Conservation (phyloP, 2,888 invertebrate species). For the Acanthosepion lycidas region DNA sequence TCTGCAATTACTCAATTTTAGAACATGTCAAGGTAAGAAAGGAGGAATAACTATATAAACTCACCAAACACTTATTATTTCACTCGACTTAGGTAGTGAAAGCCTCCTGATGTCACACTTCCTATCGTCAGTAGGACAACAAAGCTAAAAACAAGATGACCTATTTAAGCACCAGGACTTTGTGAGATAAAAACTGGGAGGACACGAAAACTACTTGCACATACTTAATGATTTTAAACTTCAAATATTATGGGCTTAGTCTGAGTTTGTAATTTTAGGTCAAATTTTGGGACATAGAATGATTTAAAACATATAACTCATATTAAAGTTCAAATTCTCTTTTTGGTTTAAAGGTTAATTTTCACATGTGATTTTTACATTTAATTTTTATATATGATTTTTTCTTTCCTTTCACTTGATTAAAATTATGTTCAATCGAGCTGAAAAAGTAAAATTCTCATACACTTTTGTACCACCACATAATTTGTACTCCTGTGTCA, state of each 20-base stretch:
- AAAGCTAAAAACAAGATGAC: neutral
- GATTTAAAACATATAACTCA: neutral
- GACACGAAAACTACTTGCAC: neutral
- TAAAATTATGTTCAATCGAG: no score
- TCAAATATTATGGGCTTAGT: neutral
- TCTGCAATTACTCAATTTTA: neutral
- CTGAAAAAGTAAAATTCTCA: no score
- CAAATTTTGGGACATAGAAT: neutral
- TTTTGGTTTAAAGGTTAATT: neutral
- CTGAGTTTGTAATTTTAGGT: neutral
- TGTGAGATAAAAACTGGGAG: neutral
- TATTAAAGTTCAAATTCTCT: neutral
- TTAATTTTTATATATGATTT: no score
- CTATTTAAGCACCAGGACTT: neutral
- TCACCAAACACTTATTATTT: neutral
- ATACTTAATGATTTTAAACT: neutral
- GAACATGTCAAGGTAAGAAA: neutral
- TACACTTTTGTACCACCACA: no score
- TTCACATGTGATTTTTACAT: no score
- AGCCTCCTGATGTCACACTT: neutral
- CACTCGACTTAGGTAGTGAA: neutral
- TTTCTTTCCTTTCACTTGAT: no score
- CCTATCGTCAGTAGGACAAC: neutral
- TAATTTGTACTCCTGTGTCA: no score
- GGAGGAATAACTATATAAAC: neutral